phyloP scores from a whole-genome alignment of 2,797 vertebrate genomes.

The Acipenser oxyrinchus region DNA sequence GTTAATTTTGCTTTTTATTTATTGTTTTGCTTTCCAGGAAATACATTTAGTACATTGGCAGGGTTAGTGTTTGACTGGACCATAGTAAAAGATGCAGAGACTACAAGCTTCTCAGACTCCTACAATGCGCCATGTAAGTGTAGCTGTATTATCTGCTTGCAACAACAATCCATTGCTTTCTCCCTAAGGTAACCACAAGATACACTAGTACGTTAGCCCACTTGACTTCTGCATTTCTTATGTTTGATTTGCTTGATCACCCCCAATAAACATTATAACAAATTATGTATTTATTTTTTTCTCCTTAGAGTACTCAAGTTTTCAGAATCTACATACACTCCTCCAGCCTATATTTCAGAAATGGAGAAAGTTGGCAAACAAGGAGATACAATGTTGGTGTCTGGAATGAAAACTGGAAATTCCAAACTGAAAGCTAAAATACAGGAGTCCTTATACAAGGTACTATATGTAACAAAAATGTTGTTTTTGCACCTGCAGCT shows the following conservation, averaged over 20 bases:
- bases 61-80: conserved; percentile 90
- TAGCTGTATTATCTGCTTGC: no score
- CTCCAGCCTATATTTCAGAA: conserved; percentile 81
- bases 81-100: conserved; percentile 77
- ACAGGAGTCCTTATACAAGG: conserved; percentile 26
- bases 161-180: no score
- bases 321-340: conserved; percentile 86
- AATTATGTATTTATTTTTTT: background rate
- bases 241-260: no score
- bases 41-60: conserved; percentile 90
- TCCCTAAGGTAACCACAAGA: no score
- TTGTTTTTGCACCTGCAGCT: no score
- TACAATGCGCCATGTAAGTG: conserved; percentile 56
- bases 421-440: conserved; percentile 85
- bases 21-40: conserved; percentile 57
- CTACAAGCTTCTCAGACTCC: conserved; percentile 72
- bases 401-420: conserved; percentile 86
- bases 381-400: conserved; percentile 66
- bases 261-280: no score
- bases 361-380: conserved; percentile 88
- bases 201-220: no score
- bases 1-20: no score
- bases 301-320: conserved; percentile 80
- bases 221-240: no score
- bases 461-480: no score